phyloP scores from a whole-genome alignment of 2,888 invertebrate genomes.

The Harpalus rufipes region DNA sequence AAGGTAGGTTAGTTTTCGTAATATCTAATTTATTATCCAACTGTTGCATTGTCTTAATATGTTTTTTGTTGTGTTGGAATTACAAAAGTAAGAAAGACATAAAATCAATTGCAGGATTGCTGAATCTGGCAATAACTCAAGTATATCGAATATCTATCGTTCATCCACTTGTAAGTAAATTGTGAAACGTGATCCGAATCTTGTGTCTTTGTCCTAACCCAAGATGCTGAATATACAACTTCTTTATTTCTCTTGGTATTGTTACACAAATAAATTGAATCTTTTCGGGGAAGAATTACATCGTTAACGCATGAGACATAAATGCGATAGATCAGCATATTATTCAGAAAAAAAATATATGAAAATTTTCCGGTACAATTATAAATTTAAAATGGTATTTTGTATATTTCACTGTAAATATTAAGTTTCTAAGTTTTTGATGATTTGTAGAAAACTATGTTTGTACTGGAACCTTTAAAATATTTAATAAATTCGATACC shows the following conservation, averaged over 20 bases:
- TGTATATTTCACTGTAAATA: neutral
- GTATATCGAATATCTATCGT: conserved; percentile 30
- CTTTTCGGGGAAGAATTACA: neutral
- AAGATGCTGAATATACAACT: conserved; percentile 30
- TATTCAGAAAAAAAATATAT: too few relatives aligned
- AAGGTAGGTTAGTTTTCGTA: too few relatives aligned
- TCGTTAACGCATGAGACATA: neutral
- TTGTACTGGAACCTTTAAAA: too few relatives aligned
- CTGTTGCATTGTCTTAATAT: too few relatives aligned
- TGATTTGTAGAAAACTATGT: too few relatives aligned
- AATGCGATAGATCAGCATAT: neutral
- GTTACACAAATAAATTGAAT: conserved; percentile 15
- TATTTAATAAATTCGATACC: too few relatives aligned
- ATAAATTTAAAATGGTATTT: too few relatives aligned
- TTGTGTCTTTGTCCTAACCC: neutral
- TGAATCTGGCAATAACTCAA: conserved; percentile 26
- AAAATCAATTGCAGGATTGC: conserved; percentile 10
- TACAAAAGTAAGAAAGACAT: neutral
- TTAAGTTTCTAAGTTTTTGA: neutral
- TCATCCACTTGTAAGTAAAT: conserved; percentile 44
- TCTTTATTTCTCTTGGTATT: conserved; percentile 29
- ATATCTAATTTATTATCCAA: too few relatives aligned
- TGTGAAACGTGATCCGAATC: conserved; percentile 42
- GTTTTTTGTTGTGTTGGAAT: too few relatives aligned
- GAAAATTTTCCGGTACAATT: too few relatives aligned